Evolutionary conservation across 2,888 invertebrate genomes (phyloP).

Genomic region (Hecatera dysodea): DNA sequence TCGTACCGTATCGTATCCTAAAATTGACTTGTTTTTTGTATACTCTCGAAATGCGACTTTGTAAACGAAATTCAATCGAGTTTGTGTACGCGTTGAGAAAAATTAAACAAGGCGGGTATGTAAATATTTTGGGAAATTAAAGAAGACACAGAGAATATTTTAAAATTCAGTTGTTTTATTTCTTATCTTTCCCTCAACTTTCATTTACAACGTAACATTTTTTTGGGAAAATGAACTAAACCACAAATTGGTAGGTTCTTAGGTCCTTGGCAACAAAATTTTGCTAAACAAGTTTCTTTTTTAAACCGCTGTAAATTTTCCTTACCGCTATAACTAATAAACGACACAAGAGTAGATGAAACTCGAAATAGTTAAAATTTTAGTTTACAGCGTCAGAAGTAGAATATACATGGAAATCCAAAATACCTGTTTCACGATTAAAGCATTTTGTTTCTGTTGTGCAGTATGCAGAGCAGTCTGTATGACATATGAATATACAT

Average conservation of each 20-base stretch:
- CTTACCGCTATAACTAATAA: conserved; percentile 68
- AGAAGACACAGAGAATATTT: conserved; percentile 49
- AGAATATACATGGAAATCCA: conserved; percentile 85
- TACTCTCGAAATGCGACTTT: conserved; percentile 19
- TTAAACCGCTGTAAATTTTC: conserved; percentile 53
- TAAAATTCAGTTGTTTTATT: conserved; percentile 56
- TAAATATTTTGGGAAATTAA: conserved; percentile 48
- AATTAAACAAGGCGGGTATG: conserved; percentile 1
- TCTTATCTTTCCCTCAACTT: conserved; percentile 30
- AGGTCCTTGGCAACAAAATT: conserved; percentile 62
- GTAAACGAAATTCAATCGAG: conserved; percentile 12
- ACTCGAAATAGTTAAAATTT: conserved; percentile 74
- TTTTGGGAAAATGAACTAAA: conserved; percentile 18
- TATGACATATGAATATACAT: conserved; percentile 68
- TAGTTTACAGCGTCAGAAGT: conserved; percentile 81
- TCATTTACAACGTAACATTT: conserved; percentile 33
- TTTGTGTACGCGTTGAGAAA: conserved; percentile 1
- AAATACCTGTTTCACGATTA: conserved; percentile 90
- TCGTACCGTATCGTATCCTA: conserved; percentile 8
- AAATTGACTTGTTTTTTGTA: conserved; percentile 46
- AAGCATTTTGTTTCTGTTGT: conserved; percentile 89
- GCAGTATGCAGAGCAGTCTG: conserved; percentile 76
- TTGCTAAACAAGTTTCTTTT: conserved; percentile 49
- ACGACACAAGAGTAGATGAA: conserved; percentile 72
- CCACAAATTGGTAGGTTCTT: conserved; percentile 52